Conservation (phyloP, 2,888 invertebrate species). For the Myopa testacea region DNA sequence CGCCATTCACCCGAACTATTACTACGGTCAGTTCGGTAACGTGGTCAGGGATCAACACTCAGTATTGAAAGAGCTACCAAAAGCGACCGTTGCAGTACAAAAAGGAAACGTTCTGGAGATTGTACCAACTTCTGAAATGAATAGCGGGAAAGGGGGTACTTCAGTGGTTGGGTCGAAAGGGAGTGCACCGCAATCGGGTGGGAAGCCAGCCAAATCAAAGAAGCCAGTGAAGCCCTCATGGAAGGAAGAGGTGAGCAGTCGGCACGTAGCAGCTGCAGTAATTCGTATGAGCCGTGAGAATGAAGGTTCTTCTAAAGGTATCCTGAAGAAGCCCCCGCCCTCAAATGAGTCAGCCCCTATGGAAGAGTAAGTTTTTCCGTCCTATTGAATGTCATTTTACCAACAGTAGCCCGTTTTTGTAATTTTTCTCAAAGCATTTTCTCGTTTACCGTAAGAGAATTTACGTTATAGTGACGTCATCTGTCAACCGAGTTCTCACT, state of each 20-base stretch:
- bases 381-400: not conserved
- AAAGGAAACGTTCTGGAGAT: constrained; percentile 68
- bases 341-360: constrained; percentile 31
- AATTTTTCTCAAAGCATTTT: not conserved
- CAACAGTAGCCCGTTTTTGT: not conserved
- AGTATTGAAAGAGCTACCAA: constrained; percentile 59
- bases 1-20: constrained; percentile 40
- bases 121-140: constrained; percentile 57
- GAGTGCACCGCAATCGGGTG: not conserved
- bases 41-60: constrained; percentile 42
- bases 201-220: constrained; percentile 34
- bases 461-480: too few relatives aligned
- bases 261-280: constrained; percentile 55
- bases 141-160: constrained; percentile 37
- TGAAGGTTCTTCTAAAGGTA: constrained; percentile 51
- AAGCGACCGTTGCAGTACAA: constrained; percentile 63
- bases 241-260: constrained; percentile 56
- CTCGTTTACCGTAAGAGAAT: not conserved
- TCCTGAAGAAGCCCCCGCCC: constrained; percentile 48
- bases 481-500: too few relatives aligned
- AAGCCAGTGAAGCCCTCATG: constrained; percentile 49
- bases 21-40: constrained; percentile 44
- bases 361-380: constrained; percentile 51
- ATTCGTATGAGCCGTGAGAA: constrained; percentile 53
- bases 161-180: constrained; percentile 13